phyloP scores from a whole-genome alignment of 2,113 vertebrate species.

The Eulacestoma nigropectus region DNA sequence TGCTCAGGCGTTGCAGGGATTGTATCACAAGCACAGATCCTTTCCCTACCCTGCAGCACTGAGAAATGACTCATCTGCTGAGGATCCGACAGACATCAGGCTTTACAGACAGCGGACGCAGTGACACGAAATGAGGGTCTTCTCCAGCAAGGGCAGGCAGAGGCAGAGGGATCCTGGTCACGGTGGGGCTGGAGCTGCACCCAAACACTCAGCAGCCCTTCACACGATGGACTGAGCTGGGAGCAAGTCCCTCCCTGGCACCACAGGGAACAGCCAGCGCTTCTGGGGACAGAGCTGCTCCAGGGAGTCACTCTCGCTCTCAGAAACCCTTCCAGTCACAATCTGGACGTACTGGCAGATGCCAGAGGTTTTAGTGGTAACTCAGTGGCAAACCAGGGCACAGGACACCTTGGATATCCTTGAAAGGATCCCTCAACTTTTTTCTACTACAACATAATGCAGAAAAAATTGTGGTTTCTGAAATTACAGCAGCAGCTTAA shows the following conservation, averaged over 20 bases:
- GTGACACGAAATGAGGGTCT: too few relatives aligned
- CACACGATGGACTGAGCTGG: neutral
- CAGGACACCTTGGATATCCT: too few relatives aligned
- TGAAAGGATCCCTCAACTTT: neutral
- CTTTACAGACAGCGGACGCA: too few relatives aligned
- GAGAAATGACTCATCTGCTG: too few relatives aligned
- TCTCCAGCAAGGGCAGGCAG: neutral
- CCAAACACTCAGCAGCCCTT: neutral
- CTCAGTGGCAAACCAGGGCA: neutral
- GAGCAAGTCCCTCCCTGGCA: too few relatives aligned
- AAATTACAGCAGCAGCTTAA: neutral
- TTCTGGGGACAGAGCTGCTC: neutral
- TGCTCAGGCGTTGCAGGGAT: neutral
- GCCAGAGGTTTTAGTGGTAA: neutral
- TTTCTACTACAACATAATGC: neutral
- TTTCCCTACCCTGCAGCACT: neutral
- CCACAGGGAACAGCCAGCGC: neutral
- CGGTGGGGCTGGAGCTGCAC: neutral
- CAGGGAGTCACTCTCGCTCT: too few relatives aligned
- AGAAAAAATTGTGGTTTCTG: neutral
- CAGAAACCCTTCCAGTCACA: too few relatives aligned
- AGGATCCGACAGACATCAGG: too few relatives aligned
- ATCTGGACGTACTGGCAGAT: neutral
- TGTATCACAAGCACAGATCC: neutral
- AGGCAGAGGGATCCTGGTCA: neutral